A percentile compares a stretch with the other conserved stretches of the same genome.
Evolutionary conservation across 2,113 vertebrate species (phyloP).

Genomic region (Cisticola juncidis): DNA sequence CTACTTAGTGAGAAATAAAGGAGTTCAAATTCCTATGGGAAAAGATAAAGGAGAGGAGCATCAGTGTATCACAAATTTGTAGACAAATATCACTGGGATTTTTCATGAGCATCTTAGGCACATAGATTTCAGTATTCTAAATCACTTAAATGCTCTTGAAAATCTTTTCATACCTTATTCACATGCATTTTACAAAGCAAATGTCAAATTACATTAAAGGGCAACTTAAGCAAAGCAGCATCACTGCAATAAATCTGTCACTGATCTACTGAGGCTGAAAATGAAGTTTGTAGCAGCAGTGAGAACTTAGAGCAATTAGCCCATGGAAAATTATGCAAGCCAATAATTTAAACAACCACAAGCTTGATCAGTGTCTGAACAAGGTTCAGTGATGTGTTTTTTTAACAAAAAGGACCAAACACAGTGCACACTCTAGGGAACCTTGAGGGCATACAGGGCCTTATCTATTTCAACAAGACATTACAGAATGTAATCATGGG

Average conservation of each 20-base stretch:
- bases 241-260: background rate
- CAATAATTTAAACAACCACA: background rate
- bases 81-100: background rate
- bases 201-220: background rate
- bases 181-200: background rate
- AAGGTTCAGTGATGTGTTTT: background rate
- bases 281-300: background rate
- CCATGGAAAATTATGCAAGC: background rate
- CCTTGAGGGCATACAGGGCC: background rate
- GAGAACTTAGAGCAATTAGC: background rate
- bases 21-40: slow-evolving; percentile 92
- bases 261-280: background rate
- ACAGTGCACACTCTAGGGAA: background rate
- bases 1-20: slow-evolving; percentile 98
- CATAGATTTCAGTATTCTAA: background rate
- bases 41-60: background rate
- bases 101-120: background rate
- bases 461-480: background rate
- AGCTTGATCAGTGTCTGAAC: background rate
- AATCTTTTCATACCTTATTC: background rate
- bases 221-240: background rate
- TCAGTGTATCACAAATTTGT: background rate
- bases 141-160: background rate
- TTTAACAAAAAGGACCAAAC: background rate
- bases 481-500: background rate